Evolutionary conservation across 1,140 invertebrate genomes (phyloP).

Genomic region (Drosophila equinoxialis): DNA sequence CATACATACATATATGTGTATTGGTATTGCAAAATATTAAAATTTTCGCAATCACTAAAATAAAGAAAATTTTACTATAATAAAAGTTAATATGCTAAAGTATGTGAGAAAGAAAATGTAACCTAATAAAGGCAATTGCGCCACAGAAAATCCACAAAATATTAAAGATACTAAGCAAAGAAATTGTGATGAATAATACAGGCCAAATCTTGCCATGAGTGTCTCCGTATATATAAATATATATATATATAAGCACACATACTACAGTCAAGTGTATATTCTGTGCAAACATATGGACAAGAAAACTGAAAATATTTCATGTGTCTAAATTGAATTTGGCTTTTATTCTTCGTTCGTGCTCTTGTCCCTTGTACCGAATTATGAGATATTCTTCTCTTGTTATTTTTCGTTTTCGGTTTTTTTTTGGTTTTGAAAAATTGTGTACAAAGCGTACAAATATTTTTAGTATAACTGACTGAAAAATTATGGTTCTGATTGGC

Average conservation of each 20-base stretch:
- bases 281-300: constrained; percentile 45
- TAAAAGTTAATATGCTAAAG: constrained; percentile 63
- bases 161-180: not conserved
- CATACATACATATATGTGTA: constrained; percentile 16
- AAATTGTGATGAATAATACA: constrained; percentile 54
- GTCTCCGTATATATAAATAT: constrained; percentile 6
- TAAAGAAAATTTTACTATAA: constrained; percentile 23
- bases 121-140: constrained; percentile 52
- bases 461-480: constrained; percentile 15
- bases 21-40: not conserved
- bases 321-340: constrained; percentile 15
- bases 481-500: constrained; percentile 1
- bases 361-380: not conserved
- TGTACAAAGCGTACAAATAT: constrained; percentile 10
- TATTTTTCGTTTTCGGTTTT: not conserved
- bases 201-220: constrained; percentile 15
- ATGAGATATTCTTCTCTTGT: not conserved
- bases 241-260: constrained; percentile 8
- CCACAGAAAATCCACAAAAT: constrained; percentile 33
- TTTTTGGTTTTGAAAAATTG: constrained; percentile 37
- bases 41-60: constrained; percentile 64
- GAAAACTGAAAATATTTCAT: constrained; percentile 51
- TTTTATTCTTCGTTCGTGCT: constrained; percentile 6
- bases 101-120: constrained; percentile 62
- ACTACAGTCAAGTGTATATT: constrained; percentile 18